phyloP scores from a whole-genome alignment of 2,113 vertebrate genomes.

The Rhinoptilus africanus region DNA sequence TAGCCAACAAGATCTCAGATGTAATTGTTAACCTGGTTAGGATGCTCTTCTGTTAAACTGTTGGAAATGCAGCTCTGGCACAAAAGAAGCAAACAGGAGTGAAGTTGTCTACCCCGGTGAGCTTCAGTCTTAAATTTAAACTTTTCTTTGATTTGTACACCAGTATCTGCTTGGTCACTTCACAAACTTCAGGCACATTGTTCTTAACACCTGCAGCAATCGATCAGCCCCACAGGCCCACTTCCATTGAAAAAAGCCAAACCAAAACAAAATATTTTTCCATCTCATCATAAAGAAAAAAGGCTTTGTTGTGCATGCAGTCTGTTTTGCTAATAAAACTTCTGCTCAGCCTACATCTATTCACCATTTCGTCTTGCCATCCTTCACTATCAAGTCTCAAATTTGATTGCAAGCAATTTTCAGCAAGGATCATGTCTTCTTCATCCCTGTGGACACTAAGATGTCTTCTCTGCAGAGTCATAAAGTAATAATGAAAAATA shows the following conservation, averaged over 20 bases:
- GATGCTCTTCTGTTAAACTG: not conserved
- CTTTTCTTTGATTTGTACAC: not conserved
- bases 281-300: not conserved
- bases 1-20: not conserved
- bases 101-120: not conserved
- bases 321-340: not conserved
- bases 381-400: not conserved
- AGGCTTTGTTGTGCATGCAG: not conserved
- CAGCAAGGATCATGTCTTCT: not conserved
- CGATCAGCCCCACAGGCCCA: not conserved
- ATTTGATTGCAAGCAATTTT: conserved; percentile 9
- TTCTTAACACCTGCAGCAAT: not conserved
- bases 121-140: not conserved
- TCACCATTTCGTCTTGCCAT: not conserved
- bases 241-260: not conserved
- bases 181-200: not conserved
- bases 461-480: not conserved
- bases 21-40: not conserved
- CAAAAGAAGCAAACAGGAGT: not conserved
- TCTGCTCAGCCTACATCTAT: not conserved
- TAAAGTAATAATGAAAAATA: not conserved
- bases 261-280: not conserved
- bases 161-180: not conserved
- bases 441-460: not conserved
- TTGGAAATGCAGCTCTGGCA: not conserved